These are phyloP conservation scores for Aphidius colemani DNA, from an alignment of 2,888 invertebrate genomes.

Conservation along the genomic window DNA sequence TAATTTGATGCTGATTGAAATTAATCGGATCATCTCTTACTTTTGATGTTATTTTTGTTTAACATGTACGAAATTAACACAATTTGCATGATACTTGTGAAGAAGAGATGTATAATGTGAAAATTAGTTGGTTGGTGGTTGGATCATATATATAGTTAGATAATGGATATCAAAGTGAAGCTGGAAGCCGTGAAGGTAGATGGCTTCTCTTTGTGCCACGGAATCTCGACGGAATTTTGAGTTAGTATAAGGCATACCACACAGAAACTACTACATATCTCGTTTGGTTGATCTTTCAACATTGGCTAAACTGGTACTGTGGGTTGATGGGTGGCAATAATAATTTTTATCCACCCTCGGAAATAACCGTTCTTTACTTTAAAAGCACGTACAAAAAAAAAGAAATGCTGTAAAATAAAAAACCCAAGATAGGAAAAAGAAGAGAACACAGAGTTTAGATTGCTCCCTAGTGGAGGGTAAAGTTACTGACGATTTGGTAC, in stretches of 20 bases:
- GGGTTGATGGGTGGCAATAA: conserved; percentile 12
- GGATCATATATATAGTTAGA: conserved; percentile 1
- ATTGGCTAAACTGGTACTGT: neutral
- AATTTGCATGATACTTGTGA: neutral
- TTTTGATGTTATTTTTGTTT: no score
- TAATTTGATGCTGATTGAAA: no score
- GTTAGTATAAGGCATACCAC: neutral
- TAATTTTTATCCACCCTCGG: conserved; percentile 19
- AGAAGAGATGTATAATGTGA: neutral
- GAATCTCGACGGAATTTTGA: conserved; percentile 19
- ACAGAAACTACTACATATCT: conserved; percentile 1
- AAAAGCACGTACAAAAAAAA: no score
- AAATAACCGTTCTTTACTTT: conserved; percentile 13
- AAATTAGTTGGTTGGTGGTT: neutral
- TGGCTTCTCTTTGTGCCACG: conserved; percentile 7
- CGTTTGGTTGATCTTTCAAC: neutral
- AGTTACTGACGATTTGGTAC: conserved; percentile 16
- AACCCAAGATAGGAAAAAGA: no score
- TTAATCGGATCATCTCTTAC: no score
- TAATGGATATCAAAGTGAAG: conserved; percentile 8
- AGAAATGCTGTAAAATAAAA: no score
- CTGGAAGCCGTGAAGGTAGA: neutral
- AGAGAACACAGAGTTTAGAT: neutral
- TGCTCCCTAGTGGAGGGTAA: conserved; percentile 16
- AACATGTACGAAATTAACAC: neutral